Conservation (phyloP, 2,888 invertebrate species). For the Phragmatobia fuliginosa region DNA sequence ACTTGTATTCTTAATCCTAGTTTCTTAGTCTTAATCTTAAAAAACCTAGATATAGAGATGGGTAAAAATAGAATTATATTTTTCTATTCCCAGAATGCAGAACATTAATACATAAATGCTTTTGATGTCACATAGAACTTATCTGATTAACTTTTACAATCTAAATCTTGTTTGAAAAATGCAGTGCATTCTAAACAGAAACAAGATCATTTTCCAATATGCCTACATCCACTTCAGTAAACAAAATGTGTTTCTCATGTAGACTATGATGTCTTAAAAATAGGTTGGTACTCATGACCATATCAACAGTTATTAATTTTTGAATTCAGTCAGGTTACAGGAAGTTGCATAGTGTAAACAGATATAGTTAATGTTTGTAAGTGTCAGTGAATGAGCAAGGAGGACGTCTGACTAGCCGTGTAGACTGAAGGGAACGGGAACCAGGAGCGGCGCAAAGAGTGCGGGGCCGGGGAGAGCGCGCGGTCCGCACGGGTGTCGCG, state of each 20-base stretch:
- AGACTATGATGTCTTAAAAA: neutral
- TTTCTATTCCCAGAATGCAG: constrained; percentile 56
- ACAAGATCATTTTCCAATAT: neutral
- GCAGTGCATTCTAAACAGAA: neutral
- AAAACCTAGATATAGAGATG: too few relatives aligned
- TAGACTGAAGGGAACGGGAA: constrained; percentile 48
- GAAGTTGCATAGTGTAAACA: constrained; percentile 25
- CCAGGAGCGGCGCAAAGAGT: constrained; percentile 50
- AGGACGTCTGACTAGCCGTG: constrained; percentile 41
- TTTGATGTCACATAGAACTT: constrained; percentile 38
- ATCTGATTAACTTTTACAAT: too few relatives aligned
- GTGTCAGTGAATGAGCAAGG: constrained; percentile 53
- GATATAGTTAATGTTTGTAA: constrained; percentile 32
- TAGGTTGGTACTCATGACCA: neutral
- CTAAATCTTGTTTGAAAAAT: neutral
- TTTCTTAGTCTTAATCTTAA: too few relatives aligned
- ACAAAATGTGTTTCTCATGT: neutral
- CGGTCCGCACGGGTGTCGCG: constrained; percentile 55
- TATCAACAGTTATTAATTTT: constrained; percentile 3
- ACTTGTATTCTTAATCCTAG: too few relatives aligned
- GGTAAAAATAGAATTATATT: constrained; percentile 20
- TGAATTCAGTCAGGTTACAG: neutral
- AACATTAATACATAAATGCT: constrained; percentile 55
- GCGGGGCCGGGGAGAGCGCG: constrained; percentile 53
- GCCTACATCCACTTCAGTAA: neutral